Base-by-base conservation (phyloP, 2,888 invertebrate species). In the Chrysina gloriosa region DNA sequence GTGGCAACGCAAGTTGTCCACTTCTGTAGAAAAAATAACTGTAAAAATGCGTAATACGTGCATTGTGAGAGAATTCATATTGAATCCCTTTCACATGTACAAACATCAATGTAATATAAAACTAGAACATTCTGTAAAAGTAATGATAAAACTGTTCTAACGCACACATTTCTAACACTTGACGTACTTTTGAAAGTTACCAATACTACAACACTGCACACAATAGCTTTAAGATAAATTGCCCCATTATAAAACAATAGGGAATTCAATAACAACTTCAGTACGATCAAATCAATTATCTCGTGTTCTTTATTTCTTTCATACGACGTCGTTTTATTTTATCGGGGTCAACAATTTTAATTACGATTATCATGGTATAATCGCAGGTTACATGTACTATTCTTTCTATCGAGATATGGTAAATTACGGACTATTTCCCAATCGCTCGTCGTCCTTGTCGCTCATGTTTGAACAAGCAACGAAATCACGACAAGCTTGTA, bases 381-480 rank as follows among this genome's bases (percentile, higher is more conserved):
- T 42, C 19, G 5, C 42, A 7, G 42, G 6, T 16, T 42, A 42
- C 16, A 42, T n/a, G 19, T 42, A 42, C 42, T 14, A 16, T 42
- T 19, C 4, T 42, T 7, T 4, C 16, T 42, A 42, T 42, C 42
- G 4, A 42, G 42, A 42, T 42, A 42, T 5, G 42, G 42, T 2
- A 42, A 42, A 42, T 42, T 42, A 42, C 9, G 42, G 42, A 42
- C 19, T 42, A 16, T 42, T 42, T 42, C 42, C 16, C 42, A 42
- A 42, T 42, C 42, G 42, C 6, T 16, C 19, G 42, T 42, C 19
- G 42, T 42, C 42, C 42, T 42, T 42, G 42, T 19, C 42, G 19
- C 16, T 42, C 5, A 42, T 7, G 16, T 42, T 42, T 5, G 42
- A 14, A 42, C 42, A 42, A 36, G 36, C 36, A 39, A 11, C 39